Evolutionary conservation across 2,113 vertebrate genomes (phyloP), one percentile per base, ranked within the genome.

Genomic region (Hirundichthys speculiger): DNA sequence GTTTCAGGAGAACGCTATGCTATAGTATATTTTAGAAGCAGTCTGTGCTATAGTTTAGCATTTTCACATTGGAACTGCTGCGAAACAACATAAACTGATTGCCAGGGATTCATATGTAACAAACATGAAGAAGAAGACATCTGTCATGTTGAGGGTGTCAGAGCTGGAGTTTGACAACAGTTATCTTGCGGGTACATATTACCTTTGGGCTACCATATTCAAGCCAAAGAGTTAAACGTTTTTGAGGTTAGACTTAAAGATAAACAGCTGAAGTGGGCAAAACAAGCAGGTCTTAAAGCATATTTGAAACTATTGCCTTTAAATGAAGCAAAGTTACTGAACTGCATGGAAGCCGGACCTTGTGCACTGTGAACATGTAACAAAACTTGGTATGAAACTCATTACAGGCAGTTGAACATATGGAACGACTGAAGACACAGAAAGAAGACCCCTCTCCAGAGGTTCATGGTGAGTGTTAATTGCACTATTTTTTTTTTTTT

Each of bases 371-470:
- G n/a, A 25, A 49, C 3, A 43, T 45, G 12, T 27, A 19, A 27
- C 13, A 40, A 43, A 18, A 25, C 10, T 13, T 42, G 15, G 43
- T 13, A 2, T 13, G 13, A 12, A 62, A 50, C 16, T 64, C 43
- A 1, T 79, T 69, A 21, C 73, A 99, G 96, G 96, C 94, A 0
- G 91, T 97, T 24, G 94, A 98, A 60, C 95, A 98, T 68, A 95
- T 99, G 96, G 96, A 97, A 73, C 92, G 94, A 19, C 93, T 96
- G 78, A 98, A 95, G 88, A 84, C 92, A 46, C 94, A 96, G 65
- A 94, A 95, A 54, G 88, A 82, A 63, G 91, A 87, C 34, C 87
- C 89, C 48, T 92, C 92, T 53, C 84, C 93, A 43, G 93, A 92
- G 66, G 92, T 91, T 69, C 87, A 84, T 3, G 88, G 95, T 91